Base-by-base conservation (phyloP, 2,113 vertebrate genomes). In the Cathartes aura region DNA sequence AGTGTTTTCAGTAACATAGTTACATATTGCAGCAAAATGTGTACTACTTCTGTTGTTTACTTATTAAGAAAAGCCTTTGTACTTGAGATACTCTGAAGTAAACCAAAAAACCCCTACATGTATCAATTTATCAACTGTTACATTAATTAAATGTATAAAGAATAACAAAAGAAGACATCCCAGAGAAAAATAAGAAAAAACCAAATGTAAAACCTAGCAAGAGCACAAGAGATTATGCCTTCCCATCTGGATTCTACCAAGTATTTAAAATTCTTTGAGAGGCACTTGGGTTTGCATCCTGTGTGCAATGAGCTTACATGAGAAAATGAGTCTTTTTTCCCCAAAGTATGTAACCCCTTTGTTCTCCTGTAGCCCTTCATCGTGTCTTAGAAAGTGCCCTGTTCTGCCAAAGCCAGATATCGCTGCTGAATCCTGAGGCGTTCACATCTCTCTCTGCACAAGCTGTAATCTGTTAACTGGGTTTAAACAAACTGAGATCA, bases 391-490 rank as follows among this genome's bases (percentile, higher is more conserved):
- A 10, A 64, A 27, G 30, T 20, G 16, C 27, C 3, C 0, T 15
- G 52, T 79, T 58, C 66, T 56, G 45, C 22, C 30, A 34, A 45
- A 79, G 45, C 26, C 15, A 2, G 26, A 23, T 11, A 8, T 15
- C 6, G 0, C 42, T 63, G 60, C 75, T 53, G 50, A 21, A 24
- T 16, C 13, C 67, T 1, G 0, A 43, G 48, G 23, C 43, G 42
- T 17, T 32, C 38, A 7, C 38, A 4, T 21, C 22, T 60, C 34
- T 52, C 10, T 9, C 87, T 4, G 0, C 43, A 20, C 24, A 20
- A 66, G 55, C 50, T 52, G 45, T 32, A 20, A 2, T 30, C 26
- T 38, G 0, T 45, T 36, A 6, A 4, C 63, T 26, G 74, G 9
- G 30, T 38, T 45, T 30, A 36, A 45, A 11, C 15, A 40, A 7